A percentile compares a stretch with the other conserved stretches of the same genome.
phyloP scores from a whole-genome alignment of 2,888 invertebrate genomes.

The Andrena hattorfiana region DNA sequence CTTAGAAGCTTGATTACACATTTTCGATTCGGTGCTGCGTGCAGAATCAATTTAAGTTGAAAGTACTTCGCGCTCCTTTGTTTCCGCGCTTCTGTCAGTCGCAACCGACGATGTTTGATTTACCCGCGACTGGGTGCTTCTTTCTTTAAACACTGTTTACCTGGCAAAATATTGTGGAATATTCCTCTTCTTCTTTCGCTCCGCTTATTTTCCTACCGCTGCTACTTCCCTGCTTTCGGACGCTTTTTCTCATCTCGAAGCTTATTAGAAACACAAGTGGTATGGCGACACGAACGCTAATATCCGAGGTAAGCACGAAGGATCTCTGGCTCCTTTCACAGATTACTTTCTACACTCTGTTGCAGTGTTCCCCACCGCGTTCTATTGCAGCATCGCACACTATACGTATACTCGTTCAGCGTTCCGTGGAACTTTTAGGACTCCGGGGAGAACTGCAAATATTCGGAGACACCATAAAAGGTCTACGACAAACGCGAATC shows the following conservation, averaged over 20 bases:
- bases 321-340: not conserved
- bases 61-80: not conserved
- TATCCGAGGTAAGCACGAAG: not conserved
- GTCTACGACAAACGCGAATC: not conserved
- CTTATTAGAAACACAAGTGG: not conserved
- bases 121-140: not conserved
- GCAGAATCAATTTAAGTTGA: not conserved
- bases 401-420: not conserved
- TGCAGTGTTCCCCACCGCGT: not conserved
- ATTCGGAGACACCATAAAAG: not conserved
- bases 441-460: too few relatives aligned
- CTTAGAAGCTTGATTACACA: not conserved
- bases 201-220: not conserved
- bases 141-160: not conserved
- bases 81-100: constrained; percentile 4
- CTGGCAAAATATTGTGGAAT: not conserved
- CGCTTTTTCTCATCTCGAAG: not conserved
- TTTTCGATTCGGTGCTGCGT: not conserved
- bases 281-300: too few relatives aligned
- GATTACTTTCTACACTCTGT: constrained; percentile 11
- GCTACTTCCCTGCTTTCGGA: not conserved
- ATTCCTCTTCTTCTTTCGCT: not conserved
- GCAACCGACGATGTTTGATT: constrained; percentile 16
- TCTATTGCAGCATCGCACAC: not conserved
- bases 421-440: not conserved